Base-by-base conservation (phyloP, 2,888 invertebrate genomes). In the Coenonympha arcania region DNA sequence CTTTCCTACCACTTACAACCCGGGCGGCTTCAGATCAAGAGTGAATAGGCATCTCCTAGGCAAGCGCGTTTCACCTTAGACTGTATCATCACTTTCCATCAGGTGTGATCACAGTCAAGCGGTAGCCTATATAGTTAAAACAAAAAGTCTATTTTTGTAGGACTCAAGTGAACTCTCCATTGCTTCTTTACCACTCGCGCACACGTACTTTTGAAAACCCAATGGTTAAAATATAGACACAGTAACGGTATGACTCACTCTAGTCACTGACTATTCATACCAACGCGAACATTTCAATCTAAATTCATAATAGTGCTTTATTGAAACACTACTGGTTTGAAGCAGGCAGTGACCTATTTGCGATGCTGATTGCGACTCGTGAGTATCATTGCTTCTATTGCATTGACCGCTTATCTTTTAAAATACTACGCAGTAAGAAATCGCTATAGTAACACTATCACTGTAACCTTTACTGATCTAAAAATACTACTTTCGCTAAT, bases 351-450 rank as follows among this genome's bases (percentile, higher is more conserved):
- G 54, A 52, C 54, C 50, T 51, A 57, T 48, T 54, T 54, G 48
- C 41, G 33, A 39, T 36, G 39, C 55, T 58, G 63, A 66, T 65
- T 62, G 61, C 58, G 40, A 53, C 4, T 26, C 5, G 5, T 13
- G 4, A 9, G 47, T 48, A 47, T 48, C 57, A 61, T 64, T 71
- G 71, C 71, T 69, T 72, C 71, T 71, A 65, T 61, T 73, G 72
- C 71, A 65, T 61, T 79, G 78, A 76, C 75, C 77, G 74, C 73
- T 82, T 83, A 84, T 83, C 81, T 66, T 20, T 31, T 13, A 56
- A 56, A 56, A 60, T 69, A 79, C 71, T 82, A 71, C 81, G 81
- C 77, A 80, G 73, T 71, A 66, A 55, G 61, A 59, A 55, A 46
- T 46, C 30, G 26, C 44, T 44, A 13, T 46, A 34, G 34, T 41